Evolutionary conservation across 2,888 invertebrate species (phyloP), one percentile per base, ranked within the genome.

Genomic region (Pollenia labialis): DNA sequence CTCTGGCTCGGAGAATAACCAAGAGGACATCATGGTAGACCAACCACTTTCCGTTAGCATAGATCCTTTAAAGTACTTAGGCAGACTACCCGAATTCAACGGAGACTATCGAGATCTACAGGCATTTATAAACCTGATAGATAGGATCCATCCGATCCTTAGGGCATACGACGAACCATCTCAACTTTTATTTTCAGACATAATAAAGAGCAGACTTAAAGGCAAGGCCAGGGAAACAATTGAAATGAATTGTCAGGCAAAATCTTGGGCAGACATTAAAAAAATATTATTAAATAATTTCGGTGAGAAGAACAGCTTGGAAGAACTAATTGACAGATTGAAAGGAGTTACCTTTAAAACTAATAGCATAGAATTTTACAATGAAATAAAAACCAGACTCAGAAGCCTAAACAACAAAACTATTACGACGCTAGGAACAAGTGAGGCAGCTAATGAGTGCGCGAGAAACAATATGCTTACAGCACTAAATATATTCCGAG

Each of bases 361-460:
- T 14, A 56, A 71, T 11, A 44, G 71, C 16, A 23, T 71, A 9
- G 71, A 71, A 56, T 71, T 56, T 23, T 71, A 56, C 18, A 71
- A 71, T 10, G 56, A 71, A 71, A 44, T 71, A 12, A 72, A 72
- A 50, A 12, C 60, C 50, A n/a, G 74, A 16, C 60, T 75, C 12
- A 50, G 60, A 42, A 75, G 23, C 9, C 74, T 60, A 16, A 74
- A 60, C 60, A 74, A 74, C 16, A 60, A 74, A 48, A 74, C 74
- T 46, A 32, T 56, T 14, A 56, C 32, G n/a, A 56, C 72, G n/a
- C 56, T 72, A 4, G 71, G 71, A 10, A 4, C 56, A 12, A 56
- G 71, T 8, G 8, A 18, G 9, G 71, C 23, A 54, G 54, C 54
- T 8, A 44, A 72, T 42, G 72, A 58, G 16, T 72, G 72, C 11